These are phyloP conservation scores for Reticulitermes speratus DNA, from an alignment of 1,140 invertebrate genomes.

Conservation along the genomic window DNA sequence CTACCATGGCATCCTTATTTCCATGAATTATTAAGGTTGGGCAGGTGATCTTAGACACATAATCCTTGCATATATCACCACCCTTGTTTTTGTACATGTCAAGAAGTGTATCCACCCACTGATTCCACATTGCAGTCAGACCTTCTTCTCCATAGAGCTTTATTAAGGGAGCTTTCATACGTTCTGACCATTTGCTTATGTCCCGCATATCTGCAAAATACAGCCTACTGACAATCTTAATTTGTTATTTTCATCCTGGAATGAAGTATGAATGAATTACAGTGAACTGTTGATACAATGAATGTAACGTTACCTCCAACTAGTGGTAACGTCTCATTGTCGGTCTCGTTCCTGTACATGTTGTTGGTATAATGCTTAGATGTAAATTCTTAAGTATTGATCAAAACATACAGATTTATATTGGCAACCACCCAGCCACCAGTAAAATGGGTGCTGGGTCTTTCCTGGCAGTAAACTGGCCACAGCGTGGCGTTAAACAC, in stretches of 20 bases:
- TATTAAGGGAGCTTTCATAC: constrained; percentile 71
- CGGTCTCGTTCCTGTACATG: too few species aligned
- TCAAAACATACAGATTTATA: too few species aligned
- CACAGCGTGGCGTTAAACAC: too few species aligned
- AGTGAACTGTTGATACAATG: neutral
- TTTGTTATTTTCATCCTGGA: neutral
- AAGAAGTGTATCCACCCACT: constrained; percentile 70
- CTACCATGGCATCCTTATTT: constrained; percentile 75
- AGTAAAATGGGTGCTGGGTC: too few species aligned
- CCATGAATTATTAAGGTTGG: constrained; percentile 82
- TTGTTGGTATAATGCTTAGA: too few species aligned
- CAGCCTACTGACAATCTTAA: neutral
- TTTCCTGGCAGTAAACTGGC: too few species aligned
- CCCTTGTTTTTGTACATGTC: constrained; percentile 56
- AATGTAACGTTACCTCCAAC: too few species aligned
- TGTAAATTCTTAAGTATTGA: too few species aligned
- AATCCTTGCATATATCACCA: constrained; percentile 71
- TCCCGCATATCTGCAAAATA: constrained; percentile 55
- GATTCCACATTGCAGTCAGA: constrained; percentile 66
- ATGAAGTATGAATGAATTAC: neutral
- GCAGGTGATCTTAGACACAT: constrained; percentile 63
- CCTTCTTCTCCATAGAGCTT: constrained; percentile 73
- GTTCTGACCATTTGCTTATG: constrained; percentile 75
- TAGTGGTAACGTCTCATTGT: too few species aligned
- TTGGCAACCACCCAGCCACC: too few species aligned